Conservation (phyloP, 2,113 vertebrate genomes). For the Machaerirhynchus nigripectus region DNA sequence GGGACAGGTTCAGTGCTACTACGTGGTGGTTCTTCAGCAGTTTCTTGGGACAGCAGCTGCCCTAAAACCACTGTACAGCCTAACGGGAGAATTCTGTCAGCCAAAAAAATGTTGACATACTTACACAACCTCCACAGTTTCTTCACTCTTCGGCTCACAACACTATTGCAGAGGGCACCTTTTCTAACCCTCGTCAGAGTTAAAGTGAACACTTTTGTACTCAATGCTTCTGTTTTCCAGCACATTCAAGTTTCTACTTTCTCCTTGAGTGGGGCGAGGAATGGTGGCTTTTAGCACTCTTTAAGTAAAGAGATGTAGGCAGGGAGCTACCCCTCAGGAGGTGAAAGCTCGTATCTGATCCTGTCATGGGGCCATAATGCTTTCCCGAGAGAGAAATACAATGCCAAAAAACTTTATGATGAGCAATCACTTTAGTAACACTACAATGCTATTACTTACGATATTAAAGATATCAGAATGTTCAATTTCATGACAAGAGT, state of each 20-base stretch:
- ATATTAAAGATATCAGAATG: neutral
- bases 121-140: neutral
- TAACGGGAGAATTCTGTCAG: neutral
- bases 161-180: neutral
- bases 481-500: neutral
- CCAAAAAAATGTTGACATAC: neutral
- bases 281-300: neutral
- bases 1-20: neutral
- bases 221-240: neutral
- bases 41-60: neutral
- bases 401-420: rapidly evolving
- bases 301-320: neutral
- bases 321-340: neutral
- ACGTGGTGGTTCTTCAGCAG: neutral
- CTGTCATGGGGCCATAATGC: neutral
- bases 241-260: neutral
- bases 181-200: neutral
- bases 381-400: neutral
- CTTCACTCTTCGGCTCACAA: rapidly evolving
- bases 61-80: neutral
- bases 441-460: neutral
- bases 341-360: rapidly evolving
- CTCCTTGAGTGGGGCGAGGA: neutral
- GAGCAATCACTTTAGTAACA: neutral
- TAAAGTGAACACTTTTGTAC: neutral